phyloP scores from a whole-genome alignment of 2,888 invertebrate genomes.

The Terebella lapidaria region DNA sequence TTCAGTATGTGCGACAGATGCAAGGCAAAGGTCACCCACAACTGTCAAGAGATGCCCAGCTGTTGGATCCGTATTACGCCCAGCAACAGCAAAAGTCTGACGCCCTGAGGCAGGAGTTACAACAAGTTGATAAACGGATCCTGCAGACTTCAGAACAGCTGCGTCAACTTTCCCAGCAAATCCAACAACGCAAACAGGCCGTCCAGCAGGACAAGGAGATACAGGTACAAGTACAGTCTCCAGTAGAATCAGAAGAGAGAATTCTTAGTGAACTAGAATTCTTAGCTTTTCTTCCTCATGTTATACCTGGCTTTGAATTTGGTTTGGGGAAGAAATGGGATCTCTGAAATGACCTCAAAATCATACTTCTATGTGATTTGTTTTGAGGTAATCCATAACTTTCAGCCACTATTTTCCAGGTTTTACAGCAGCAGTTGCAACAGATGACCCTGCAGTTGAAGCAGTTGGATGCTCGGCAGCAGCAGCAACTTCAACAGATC shows the following conservation, averaged over 20 bases:
- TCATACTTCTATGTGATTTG: too few species aligned
- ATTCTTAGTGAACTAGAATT: too few species aligned
- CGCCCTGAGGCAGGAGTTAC: background rate
- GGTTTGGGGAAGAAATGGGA: too few species aligned
- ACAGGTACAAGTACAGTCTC: too few species aligned
- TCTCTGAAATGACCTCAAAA: too few species aligned
- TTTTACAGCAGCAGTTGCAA: conserved; percentile 25
- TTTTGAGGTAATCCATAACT: conserved; percentile 7
- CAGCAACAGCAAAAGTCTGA: background rate
- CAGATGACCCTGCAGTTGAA: conserved; percentile 45
- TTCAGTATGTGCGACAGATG: conserved; percentile 6
- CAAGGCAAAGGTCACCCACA: background rate
- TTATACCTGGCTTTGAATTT: too few species aligned
- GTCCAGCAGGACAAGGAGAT: background rate
- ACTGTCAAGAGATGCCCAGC: too few species aligned
- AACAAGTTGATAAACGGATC: background rate
- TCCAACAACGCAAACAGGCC: background rate
- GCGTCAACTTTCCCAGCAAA: background rate
- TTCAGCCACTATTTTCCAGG: conserved; percentile 16
- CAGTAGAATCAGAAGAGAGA: too few species aligned
- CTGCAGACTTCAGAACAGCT: background rate
- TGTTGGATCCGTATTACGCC: background rate
- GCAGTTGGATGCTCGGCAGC: conserved; percentile 5
- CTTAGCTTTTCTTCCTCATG: too few species aligned
- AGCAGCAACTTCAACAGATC: background rate